phyloP scores from a whole-genome alignment of 2,797 vertebrate species.

The Dicrostonyx torquatus region DNA sequence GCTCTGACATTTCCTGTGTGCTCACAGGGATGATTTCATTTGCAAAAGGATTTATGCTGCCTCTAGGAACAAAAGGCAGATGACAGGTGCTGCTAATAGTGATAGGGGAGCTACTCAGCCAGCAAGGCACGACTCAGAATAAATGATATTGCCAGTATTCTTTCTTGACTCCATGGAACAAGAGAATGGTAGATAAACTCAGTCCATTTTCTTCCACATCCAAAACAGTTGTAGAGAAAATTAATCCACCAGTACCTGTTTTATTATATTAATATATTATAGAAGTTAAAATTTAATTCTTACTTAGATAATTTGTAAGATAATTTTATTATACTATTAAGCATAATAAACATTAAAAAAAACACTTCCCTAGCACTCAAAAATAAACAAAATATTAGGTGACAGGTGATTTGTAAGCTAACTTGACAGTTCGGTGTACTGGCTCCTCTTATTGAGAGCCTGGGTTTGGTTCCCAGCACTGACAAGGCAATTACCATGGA shows the following conservation, averaged over 20 bases:
- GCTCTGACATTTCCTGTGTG: constrained; percentile 44
- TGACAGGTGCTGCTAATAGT: constrained; percentile 21
- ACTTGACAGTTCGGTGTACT: too few species aligned
- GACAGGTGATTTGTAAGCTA: neutral
- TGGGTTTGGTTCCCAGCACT: neutral
- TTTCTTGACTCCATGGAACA: neutral
- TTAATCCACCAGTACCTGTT: neutral
- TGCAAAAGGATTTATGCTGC: constrained; percentile 38
- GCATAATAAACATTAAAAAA: neutral
- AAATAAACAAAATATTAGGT: neutral
- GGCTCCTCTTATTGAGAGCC: neutral
- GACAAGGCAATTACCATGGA: too few species aligned
- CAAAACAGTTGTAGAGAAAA: neutral
- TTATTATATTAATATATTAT: neutral
- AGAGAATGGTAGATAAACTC: neutral
- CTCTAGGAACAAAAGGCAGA: neutral
- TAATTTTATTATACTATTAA: neutral
- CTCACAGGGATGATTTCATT: constrained; percentile 57
- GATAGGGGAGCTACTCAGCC: neutral
- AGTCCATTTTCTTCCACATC: neutral
- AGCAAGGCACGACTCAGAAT: neutral
- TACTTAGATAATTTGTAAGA: neutral
- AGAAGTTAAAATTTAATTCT: neutral
- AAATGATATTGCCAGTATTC: neutral
- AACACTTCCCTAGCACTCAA: neutral